A percentile compares a stretch with the other conserved stretches of the same genome.
phyloP scores from a whole-genome alignment of 1,140 invertebrate species.

The Euglossa dilemma region DNA sequence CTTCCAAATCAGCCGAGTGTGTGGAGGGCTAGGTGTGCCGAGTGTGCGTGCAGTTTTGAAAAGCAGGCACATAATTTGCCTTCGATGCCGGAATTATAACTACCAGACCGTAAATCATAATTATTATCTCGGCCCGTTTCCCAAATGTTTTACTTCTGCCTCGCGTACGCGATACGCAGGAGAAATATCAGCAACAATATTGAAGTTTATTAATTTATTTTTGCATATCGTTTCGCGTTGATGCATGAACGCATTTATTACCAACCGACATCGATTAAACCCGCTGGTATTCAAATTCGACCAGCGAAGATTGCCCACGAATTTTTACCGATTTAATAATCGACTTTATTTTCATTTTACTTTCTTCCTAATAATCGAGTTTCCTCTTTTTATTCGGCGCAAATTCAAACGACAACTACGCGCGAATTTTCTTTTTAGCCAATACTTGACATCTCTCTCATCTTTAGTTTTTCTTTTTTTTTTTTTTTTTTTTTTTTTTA shows the following conservation, averaged over 20 bases:
- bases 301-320: not conserved
- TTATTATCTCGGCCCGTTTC: constrained; percentile 39
- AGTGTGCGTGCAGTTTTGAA: constrained; percentile 9
- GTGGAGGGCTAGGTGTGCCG: not conserved
- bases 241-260: constrained; percentile 16
- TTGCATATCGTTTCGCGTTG: constrained; percentile 5
- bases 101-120: constrained; percentile 44
- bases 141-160: constrained; percentile 28
- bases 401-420: too few relatives aligned
- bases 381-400: too few relatives aligned
- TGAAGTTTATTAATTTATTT: constrained; percentile 49
- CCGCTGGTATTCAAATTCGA: not conserved
- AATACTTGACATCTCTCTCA: too few relatives aligned
- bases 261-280: constrained; percentile 25
- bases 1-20: not conserved
- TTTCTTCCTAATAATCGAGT: too few relatives aligned
- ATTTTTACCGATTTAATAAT: not conserved
- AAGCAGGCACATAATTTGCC: constrained; percentile 39
- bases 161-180: constrained; percentile 8
- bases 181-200: constrained; percentile 40
- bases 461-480: too few relatives aligned
- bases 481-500: too few relatives aligned
- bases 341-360: too few relatives aligned
- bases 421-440: too few relatives aligned
- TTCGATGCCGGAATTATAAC: constrained; percentile 34